Base-by-base conservation (phyloP, 1,140 invertebrate species). In the Drosophila saltans region DNA sequence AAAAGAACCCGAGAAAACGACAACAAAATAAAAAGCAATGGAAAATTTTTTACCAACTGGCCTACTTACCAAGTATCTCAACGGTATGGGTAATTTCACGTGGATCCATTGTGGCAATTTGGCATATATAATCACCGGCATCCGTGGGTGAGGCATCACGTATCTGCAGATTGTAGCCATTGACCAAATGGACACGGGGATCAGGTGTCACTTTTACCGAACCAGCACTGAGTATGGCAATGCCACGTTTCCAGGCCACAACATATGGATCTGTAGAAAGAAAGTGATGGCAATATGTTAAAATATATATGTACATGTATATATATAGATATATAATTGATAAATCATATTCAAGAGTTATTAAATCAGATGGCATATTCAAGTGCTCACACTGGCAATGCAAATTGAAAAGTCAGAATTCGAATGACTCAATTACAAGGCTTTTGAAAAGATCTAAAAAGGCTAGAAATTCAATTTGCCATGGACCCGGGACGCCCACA, bases 121-220 rank as follows among this genome's bases (percentile, higher is more conserved):
- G 94, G 81, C 94, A 95, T 57, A 94, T 93, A 88, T 95, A 95
- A 80, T 94, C 93, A 10, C 94, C 94, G 30, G 94, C 94, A 91
- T 95, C 94, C 78, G 94, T 93, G 36, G 93, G 92, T 60, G 92
- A 92, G 52, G 93, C 93, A 62, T 94, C 93, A 64, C 92, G 92
- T 66, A 95, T 94, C 85, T 94, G 93, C 66, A 94, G 81, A 72
- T 93, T 94, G 85, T 93, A 94, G 39, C 93, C 93, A 66, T 94
- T 93, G 39, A 93, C 92, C 55, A 94, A 85, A 61, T 92, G 92
- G 52, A 94, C 92, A 30, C 94, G 91, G 21, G 93, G 92, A 92
- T 94, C 94, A 30, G 94, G 94, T 45, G 93, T 94, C n/a, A 94
- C 93, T 82, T 94, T 94, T 41, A 94, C 92, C 55, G 92, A 93